phyloP scores from a whole-genome alignment of 1,140 invertebrate genomes.

The Pectinophora gossypiella region DNA sequence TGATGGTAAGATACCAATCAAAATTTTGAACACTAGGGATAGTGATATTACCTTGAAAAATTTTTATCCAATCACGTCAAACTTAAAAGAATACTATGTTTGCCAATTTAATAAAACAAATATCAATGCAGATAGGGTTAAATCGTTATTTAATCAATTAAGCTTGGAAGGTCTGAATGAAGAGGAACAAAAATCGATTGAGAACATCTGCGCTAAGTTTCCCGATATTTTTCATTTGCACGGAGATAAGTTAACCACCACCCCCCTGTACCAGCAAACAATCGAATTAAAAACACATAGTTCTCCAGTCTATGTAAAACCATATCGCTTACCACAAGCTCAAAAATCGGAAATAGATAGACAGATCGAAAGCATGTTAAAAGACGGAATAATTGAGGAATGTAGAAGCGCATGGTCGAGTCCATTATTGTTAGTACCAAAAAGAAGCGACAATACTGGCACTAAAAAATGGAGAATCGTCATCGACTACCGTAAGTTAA shows the following conservation, averaged over 20 bases:
- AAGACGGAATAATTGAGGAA: conserved; percentile 3
- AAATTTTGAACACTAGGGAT: conserved; percentile 8
- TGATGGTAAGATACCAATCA: not conserved
- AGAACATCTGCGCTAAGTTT: conserved; percentile 5
- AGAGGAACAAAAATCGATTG: not conserved
- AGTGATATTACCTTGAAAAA: not conserved
- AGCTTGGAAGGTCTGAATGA: not conserved
- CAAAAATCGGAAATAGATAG: conserved; percentile 3
- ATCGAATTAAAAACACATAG: not conserved
- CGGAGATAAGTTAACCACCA: conserved; percentile 5
- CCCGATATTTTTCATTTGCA: conserved; percentile 6
- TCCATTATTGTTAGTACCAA: conserved; percentile 9
- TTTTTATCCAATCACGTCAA: too few species aligned
- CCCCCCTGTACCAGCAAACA: not conserved
- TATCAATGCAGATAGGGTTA: not conserved
- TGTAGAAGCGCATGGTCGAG: conserved; percentile 2
- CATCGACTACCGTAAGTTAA: conserved; percentile 59
- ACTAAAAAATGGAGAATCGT: conserved; percentile 10
- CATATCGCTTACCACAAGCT: conserved; percentile 5
- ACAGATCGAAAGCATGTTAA: conserved; percentile 6
- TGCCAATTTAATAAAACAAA: not conserved
- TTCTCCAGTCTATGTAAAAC: conserved; percentile 6
- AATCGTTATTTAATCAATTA: not conserved
- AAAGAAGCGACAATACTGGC: not conserved
- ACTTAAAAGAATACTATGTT: not conserved